Evolutionary conservation across 2,113 vertebrate genomes (phyloP).

Genomic region (Rhinolophus sinicus): DNA sequence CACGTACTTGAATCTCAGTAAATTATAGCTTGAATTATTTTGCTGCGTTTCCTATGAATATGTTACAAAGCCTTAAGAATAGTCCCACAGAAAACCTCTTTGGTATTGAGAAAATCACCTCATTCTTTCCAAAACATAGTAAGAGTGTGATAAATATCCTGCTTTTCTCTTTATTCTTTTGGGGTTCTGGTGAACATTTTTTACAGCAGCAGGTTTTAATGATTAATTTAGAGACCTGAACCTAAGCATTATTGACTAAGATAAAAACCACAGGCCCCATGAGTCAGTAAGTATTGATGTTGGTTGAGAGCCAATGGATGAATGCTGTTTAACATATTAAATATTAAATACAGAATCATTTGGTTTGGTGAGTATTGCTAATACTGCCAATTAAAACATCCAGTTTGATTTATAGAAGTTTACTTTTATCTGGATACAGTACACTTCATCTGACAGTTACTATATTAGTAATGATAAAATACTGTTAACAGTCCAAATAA

Average conservation of each 20-base stretch:
- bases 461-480: slow-evolving; percentile 19
- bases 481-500: neutral
- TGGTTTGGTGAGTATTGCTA: slow-evolving; percentile 54
- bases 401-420: slow-evolving; percentile 58
- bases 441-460: slow-evolving; percentile 22
- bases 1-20: neutral
- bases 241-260: slow-evolving; percentile 43
- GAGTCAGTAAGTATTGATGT: slow-evolving; percentile 49
- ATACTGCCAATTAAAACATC: slow-evolving; percentile 46
- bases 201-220: slow-evolving; percentile 5
- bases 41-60: neutral
- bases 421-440: slow-evolving; percentile 52
- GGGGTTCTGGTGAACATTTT: slow-evolving; percentile 47
- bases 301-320: slow-evolving; percentile 37
- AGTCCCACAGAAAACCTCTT: slow-evolving; percentile 29
- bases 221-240: slow-evolving; percentile 60
- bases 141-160: neutral
- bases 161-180: slow-evolving; percentile 20
- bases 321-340: slow-evolving; percentile 55
- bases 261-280: slow-evolving; percentile 52
- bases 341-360: slow-evolving; percentile 62
- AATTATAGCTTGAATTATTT: slow-evolving; percentile 37
- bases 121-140: slow-evolving; percentile 15
- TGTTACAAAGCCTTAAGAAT: slow-evolving; percentile 32
- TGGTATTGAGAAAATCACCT: neutral